A percentile compares a stretch with the other conserved stretches of the same genome.
These are phyloP conservation scores for Antitype chi DNA, from an alignment of 2,888 invertebrate genomes.

Conservation along the genomic window DNA sequence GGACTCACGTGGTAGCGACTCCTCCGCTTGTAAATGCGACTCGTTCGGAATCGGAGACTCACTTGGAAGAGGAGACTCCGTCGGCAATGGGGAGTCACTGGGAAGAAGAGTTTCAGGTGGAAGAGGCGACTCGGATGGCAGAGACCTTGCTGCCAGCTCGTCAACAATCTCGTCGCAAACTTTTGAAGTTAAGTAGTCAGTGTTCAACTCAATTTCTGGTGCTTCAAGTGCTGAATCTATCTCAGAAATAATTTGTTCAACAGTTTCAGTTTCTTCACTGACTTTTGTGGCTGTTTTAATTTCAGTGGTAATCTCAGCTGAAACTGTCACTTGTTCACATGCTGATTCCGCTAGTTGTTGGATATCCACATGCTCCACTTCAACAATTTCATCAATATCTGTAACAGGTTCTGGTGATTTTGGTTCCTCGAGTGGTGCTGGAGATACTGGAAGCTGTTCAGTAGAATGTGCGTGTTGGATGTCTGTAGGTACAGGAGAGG, in stretches of 20 bases:
- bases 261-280: constrained; percentile 50
- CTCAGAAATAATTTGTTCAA: constrained; percentile 48
- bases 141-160: constrained; percentile 50
- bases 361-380: constrained; percentile 41
- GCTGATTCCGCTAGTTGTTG: constrained; percentile 8
- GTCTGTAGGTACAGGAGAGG: constrained; percentile 60
- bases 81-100: constrained; percentile 67
- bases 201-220: constrained; percentile 64
- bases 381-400: constrained; percentile 53
- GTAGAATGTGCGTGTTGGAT: constrained; percentile 58
- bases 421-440: constrained; percentile 60
- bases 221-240: constrained; percentile 48
- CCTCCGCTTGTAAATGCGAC: constrained; percentile 65
- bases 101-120: constrained; percentile 56
- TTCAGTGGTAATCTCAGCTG: constrained; percentile 17
- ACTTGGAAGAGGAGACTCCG: constrained; percentile 63
- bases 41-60: constrained; percentile 67
- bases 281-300: constrained; percentile 22
- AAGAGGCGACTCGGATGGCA: constrained; percentile 59
- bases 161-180: constrained; percentile 42
- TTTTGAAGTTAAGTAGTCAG: constrained; percentile 55
- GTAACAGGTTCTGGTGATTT: constrained; percentile 60
- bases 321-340: constrained; percentile 18
- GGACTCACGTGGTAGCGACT: constrained; percentile 63
- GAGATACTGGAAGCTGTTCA: constrained; percentile 61